phyloP scores from a whole-genome alignment of 2,113 vertebrate species.

The Mola mola region DNA sequence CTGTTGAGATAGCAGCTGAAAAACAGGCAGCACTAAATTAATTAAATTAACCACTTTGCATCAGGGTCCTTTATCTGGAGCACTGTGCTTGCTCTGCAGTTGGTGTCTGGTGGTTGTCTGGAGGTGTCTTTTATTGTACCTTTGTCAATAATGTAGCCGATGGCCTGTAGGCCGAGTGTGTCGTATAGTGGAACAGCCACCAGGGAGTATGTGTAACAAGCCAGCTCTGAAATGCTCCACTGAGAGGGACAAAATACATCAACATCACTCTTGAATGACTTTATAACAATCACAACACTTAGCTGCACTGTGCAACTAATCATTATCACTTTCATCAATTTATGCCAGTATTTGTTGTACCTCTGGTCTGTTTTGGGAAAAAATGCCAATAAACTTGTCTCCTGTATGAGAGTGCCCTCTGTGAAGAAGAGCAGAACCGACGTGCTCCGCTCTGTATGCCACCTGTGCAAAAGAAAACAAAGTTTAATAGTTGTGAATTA shows the following conservation, averaged over 20 bases:
- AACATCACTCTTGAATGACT: too few species aligned
- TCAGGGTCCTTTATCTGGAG: background rate
- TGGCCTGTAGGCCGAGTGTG: constrained; percentile 91
- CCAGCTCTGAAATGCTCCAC: constrained; percentile 95
- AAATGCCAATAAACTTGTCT: constrained; percentile 89
- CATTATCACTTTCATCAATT: too few species aligned
- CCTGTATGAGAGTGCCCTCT: constrained; percentile 86
- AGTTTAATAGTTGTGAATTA: too few species aligned
- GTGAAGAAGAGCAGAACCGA: constrained; percentile 91
- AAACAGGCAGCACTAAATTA: constrained; percentile 17
- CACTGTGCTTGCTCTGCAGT: background rate
- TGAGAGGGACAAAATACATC: constrained; percentile 53
- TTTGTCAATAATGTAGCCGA: constrained; percentile 89
- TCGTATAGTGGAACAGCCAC: constrained; percentile 95
- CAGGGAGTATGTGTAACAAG: constrained; percentile 92
- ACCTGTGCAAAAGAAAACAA: constrained; percentile 79
- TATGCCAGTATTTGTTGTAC: constrained; percentile 81
- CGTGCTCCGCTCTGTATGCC: constrained; percentile 80
- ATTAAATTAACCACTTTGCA: background rate
- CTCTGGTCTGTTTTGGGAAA: constrained; percentile 96
- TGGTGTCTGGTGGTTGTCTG: background rate
- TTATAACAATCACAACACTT: too few species aligned
- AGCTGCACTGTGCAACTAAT: too few species aligned
- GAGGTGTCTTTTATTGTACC: constrained; percentile 76
- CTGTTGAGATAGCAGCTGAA: constrained; percentile 85